Evolutionary conservation across 1,140 invertebrate species (phyloP), one percentile per base, ranked within the genome.

Genomic region (Panagrolaimus sp.): DNA sequence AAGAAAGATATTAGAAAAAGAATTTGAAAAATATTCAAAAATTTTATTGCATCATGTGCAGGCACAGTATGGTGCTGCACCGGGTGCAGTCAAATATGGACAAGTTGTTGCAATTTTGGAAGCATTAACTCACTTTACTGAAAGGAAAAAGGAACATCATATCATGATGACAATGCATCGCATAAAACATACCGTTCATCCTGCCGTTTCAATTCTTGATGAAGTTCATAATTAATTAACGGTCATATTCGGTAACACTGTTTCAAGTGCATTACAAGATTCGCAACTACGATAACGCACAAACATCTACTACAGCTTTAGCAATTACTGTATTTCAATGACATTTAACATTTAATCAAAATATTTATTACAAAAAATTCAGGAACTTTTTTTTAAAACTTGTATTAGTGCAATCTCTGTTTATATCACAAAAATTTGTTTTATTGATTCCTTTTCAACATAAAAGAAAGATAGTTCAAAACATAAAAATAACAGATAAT

Each of bases 1-100:
- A 20, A 20, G 51, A n/a, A 57, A 57, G 20, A 20, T 57, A 9
- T 13, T 57, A 1, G 20, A 25, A 8, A 57, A 57, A 16, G 51
- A 57, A 57, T 57, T 57, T 27, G 51, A 57, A 57, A 20, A 16
- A 8, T 57, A 57, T 27, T 57, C 51, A 5, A 57, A 57, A 20
- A 25, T 20, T 27, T 27, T 57, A 1, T 20, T 57, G 51, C n/a
- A 27, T 25, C 27, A 57, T 27, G 20, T 57, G 51, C 51, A 57
- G 20, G 20, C 51, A 0, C 9, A 20, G 4, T 16, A n/a, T 8
- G 51, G 51, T 57, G 51, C 20, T 11, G 51, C 51, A 14, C 14
- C 13, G 4, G 51, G 51, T 1, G 51, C 51, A 11, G 20, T 27
- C 3, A 13, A 27, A 57, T 57, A 57, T 5, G 51, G 14, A 13